These are phyloP conservation scores for Phortica magna DNA, from an alignment of 2,888 invertebrate genomes.

Conservation along the genomic window DNA sequence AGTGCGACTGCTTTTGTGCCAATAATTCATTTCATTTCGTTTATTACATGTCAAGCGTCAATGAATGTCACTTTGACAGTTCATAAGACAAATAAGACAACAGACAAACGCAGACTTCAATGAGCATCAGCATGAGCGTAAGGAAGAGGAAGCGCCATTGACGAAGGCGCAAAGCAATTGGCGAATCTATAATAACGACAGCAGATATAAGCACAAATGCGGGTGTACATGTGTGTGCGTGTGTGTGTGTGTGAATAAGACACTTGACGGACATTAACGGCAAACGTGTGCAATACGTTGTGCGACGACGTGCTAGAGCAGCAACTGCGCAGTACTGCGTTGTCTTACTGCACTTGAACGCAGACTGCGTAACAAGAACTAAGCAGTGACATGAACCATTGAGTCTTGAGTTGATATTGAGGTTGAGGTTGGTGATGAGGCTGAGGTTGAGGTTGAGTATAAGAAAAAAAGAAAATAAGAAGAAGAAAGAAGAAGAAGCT, in stretches of 20 bases:
- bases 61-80: slow-evolving; percentile 66
- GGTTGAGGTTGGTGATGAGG: too few relatives aligned
- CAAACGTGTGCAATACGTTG: slow-evolving; percentile 49
- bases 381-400: background rate
- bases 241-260: slow-evolving; percentile 48
- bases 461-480: background rate
- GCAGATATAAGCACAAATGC: background rate
- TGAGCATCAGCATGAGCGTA: background rate
- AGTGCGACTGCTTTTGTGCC: too few relatives aligned
- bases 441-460: too few relatives aligned
- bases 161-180: slow-evolving; percentile 29
- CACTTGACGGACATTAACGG: slow-evolving; percentile 62
- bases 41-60: slow-evolving; percentile 65
- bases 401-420: too few relatives aligned
- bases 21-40: slow-evolving; percentile 49
- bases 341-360: background rate
- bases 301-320: slow-evolving; percentile 56
- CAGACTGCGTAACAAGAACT: background rate
- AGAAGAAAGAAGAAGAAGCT: background rate
- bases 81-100: slow-evolving; percentile 66
- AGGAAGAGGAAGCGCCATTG: slow-evolving; percentile 33
- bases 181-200: slow-evolving; percentile 2
- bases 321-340: slow-evolving; percentile 21
- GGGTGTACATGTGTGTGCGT: background rate
- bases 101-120: background rate